phyloP scores from a whole-genome alignment of 64 coral and sea anemone species.

The Cladopsammia gracilis region DNA sequence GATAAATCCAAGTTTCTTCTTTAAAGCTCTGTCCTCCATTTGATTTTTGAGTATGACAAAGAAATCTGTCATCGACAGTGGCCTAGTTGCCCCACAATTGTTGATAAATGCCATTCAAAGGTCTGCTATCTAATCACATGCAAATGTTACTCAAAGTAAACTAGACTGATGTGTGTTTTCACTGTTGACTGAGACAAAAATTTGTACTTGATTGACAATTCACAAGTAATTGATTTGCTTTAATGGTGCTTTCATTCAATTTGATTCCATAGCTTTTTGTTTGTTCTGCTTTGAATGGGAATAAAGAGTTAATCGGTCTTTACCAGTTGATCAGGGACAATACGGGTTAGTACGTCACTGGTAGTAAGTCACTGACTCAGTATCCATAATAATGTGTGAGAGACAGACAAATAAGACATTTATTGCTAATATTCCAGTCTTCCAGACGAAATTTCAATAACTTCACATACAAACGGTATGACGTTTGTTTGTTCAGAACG shows the following conservation, averaged over 20 bases:
- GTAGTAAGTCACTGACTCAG: not conserved
- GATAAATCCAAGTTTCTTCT: not conserved
- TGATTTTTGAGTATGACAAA: not conserved
- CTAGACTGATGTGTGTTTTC: not conserved
- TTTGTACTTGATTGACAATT: too few species aligned
- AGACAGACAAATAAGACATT: too few species aligned
- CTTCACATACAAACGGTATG: too few species aligned
- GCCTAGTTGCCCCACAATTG: not conserved
- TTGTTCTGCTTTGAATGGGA: not conserved
- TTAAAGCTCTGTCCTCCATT: constrained; percentile 1
- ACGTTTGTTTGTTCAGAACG: too few species aligned
- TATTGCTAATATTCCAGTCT: too few species aligned
- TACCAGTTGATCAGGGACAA: too few species aligned
- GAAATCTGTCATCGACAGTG: not conserved
- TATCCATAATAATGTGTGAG: not conserved
- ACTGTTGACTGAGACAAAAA: too few species aligned
- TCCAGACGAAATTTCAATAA: too few species aligned
- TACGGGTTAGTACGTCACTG: not conserved
- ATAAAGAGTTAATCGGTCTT: not conserved
- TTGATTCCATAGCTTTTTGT: not conserved
- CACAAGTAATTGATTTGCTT: not conserved
- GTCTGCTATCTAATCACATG: not conserved
- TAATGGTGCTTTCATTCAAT: not conserved
- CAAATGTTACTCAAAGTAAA: not conserved
- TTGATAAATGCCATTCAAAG: too few species aligned